These are phyloP conservation scores for Rhinoptilus africanus DNA, from an alignment of 2,113 vertebrate genomes.

Conservation along the genomic window DNA sequence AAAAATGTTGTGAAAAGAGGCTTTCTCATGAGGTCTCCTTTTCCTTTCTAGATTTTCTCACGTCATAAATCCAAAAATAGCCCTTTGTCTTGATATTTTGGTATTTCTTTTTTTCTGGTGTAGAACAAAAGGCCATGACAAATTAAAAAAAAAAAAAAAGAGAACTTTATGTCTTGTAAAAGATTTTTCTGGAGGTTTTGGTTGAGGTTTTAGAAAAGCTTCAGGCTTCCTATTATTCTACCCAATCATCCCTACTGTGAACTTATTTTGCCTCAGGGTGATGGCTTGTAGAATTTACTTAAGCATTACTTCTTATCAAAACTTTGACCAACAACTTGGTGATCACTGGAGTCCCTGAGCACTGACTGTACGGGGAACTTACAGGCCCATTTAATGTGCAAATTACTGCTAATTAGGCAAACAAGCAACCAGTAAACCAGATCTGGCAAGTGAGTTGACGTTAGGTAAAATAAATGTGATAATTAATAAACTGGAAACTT, in stretches of 20 bases:
- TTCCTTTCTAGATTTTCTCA: constrained; percentile 49
- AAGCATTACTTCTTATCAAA: background rate
- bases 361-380: background rate
- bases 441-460: background rate
- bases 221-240: background rate
- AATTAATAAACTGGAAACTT: constrained; percentile 5
- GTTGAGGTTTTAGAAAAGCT: constrained; percentile 6
- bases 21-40: constrained; percentile 42
- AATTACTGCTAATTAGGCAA: constrained; percentile 35
- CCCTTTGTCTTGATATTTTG: constrained; percentile 28
- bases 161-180: background rate
- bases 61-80: constrained; percentile 15
- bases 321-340: background rate
- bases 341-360: background rate
- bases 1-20: constrained; percentile 37
- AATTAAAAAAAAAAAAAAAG: background rate
- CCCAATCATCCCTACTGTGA: background rate
- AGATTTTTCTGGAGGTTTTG: background rate
- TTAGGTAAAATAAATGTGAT: constrained; percentile 15
- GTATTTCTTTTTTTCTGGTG: background rate
- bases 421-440: background rate
- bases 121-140: background rate
- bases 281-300: background rate
- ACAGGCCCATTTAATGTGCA: constrained; percentile 9
- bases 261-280: background rate